Conservation (phyloP, 2,113 vertebrate genomes). For the Siphamia tubifer region DNA sequence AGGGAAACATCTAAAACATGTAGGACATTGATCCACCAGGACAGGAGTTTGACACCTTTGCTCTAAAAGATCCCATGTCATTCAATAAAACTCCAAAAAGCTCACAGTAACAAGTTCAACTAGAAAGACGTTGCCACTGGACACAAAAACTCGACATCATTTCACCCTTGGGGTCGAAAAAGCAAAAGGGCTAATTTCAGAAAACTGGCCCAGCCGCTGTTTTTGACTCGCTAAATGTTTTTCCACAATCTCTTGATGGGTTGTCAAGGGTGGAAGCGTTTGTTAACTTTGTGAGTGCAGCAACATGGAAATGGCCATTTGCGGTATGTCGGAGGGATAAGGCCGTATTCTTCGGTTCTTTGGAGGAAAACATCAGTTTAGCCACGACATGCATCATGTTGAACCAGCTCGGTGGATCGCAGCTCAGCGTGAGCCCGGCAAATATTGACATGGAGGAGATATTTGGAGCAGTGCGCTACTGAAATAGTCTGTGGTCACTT, state of each 20-base stretch:
- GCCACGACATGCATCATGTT: constrained; percentile 68
- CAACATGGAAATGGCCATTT: constrained; percentile 65
- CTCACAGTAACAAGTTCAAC: constrained; percentile 61
- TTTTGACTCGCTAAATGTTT: constrained; percentile 47
- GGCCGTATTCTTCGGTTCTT: constrained; percentile 59
- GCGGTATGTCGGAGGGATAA: constrained; percentile 63
- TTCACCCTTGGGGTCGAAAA: constrained; percentile 48
- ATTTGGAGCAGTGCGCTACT: constrained; percentile 66
- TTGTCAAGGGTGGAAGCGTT: constrained; percentile 48
- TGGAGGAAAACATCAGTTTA: constrained; percentile 65
- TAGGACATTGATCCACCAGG: too few species aligned
- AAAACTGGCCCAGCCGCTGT: constrained; percentile 31
- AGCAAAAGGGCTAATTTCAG: constrained; percentile 56
- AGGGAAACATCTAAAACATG: too few species aligned
- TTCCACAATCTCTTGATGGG: constrained; percentile 59
- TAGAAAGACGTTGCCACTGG: constrained; percentile 29
- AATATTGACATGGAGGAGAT: constrained; percentile 79
- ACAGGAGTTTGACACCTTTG: too few species aligned
- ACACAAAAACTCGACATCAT: constrained; percentile 39
- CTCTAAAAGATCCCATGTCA: constrained; percentile 33
- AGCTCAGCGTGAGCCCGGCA: constrained; percentile 66
- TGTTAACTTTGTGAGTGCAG: constrained; percentile 62
- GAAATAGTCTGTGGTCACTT: constrained; percentile 74
- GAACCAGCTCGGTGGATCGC: constrained; percentile 52
- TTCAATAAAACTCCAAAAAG: too few species aligned